Evolutionary conservation across 2,888 invertebrate species (phyloP), one percentile per base, ranked within the genome.

Genomic region (Tubiluchus corallicola): DNA sequence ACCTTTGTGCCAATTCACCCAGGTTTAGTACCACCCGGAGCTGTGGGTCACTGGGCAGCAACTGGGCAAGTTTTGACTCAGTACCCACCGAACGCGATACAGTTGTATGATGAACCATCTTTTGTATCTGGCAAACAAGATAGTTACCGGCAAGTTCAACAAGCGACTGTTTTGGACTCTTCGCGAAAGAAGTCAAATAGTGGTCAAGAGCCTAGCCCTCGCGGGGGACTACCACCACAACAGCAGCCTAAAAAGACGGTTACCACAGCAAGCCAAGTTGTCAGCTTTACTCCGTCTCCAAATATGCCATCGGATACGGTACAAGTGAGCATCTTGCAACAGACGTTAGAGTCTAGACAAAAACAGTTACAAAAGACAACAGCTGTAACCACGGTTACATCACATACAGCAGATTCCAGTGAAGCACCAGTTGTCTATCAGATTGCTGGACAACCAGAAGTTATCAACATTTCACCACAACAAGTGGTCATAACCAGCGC

Each of bases 1-100:
- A 77, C 88, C 52, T 90, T 90, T 65, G 81, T 88, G 70, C 90
- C 92, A 20, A 90, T 90, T 37, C 54, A 56, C 3, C 50, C 50
- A 20, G 51, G 49, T 4, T 53, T 56, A 44, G 49, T 59, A 43
- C 51, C 52, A 2, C 57, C 60, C 2, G 58, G 58, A 3, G 52
- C 56, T 3, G n/a, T n/a, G n/a, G 51, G 58, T 18, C 55, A 56
- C 42, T 58, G 59, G 58, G 56, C 57, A 41, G 52, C 55, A n/a
- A n/a, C 29, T 29, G 29, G 29, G 9, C 9, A 9, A 9, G 29
- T 29, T n/a, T 9, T 29, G 29, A 9, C 29, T 9, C 29, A 29
- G 29, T 29, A 29, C 29, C 29, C 29, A n/a, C 29, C 9, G 29
- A n/a, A n/a, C 29, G 29, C 9, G 9, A 29, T 29, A 9, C 9